A percentile compares a stretch with the other conserved stretches of the same genome.
Evolutionary conservation across 2,113 vertebrate species (phyloP).

Genomic region (Rhegmatorhina hoffmannsi): DNA sequence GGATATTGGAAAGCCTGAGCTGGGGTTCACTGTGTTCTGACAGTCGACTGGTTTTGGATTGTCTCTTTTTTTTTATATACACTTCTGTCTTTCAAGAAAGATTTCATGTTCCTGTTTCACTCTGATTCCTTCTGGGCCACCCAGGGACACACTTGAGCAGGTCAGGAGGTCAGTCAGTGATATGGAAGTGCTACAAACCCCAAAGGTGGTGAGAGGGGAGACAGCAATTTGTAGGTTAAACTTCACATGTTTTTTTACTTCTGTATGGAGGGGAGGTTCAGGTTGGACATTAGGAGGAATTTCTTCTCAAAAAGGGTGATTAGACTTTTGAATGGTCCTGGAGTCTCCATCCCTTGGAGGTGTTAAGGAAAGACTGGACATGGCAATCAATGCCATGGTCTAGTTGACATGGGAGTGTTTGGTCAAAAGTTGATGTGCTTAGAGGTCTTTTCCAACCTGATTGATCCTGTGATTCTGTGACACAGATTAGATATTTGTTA

Average conservation of each 20-base stretch:
- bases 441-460: neutral
- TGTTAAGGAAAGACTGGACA: neutral
- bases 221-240: neutral
- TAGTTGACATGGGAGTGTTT: neutral
- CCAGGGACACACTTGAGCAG: neutral
- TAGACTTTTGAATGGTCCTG: neutral
- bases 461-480: neutral
- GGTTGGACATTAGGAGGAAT: neutral
- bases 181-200: neutral
- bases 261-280: neutral
- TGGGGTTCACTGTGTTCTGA: neutral
- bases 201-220: neutral
- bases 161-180: neutral
- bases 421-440: neutral
- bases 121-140: neutral
- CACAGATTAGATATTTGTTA: neutral
- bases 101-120: neutral
- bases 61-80: neutral
- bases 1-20: neutral
- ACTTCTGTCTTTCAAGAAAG: neutral
- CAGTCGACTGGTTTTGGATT: neutral
- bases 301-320: neutral
- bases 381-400: neutral
- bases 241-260: neutral
- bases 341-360: neutral